Percentiles rank a stretch among this genome's conserved stretches.
Conservation (phyloP, 2,888 invertebrate genomes). For the Pristionchus japonicus region DNA sequence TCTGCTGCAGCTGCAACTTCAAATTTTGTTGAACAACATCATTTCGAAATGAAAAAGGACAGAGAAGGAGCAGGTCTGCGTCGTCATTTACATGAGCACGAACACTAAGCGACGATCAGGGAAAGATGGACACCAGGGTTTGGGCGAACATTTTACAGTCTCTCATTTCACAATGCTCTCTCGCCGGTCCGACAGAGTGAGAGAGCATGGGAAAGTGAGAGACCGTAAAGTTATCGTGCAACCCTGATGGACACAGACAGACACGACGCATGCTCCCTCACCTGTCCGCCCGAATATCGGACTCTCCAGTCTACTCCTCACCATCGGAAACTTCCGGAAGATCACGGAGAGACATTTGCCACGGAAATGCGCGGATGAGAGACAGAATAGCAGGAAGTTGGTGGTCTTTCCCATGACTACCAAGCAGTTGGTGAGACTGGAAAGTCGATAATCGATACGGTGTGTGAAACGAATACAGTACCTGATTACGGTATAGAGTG, state of each 20-base stretch:
- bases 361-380: conserved; percentile 72
- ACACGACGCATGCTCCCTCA: neutral
- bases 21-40: neutral
- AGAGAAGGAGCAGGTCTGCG: neutral
- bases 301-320: conserved; percentile 46
- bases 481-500: conserved; percentile 59
- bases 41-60: neutral
- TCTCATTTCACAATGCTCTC: no score
- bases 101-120: neutral
- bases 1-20: conserved; percentile 58
- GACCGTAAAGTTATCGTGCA: no score
- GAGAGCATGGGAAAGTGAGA: no score
- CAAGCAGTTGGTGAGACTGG: conserved; percentile 69
- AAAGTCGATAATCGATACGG: neutral
- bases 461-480: neutral
- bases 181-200: no score
- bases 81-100: neutral
- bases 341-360: conserved; percentile 67
- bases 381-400: conserved; percentile 73
- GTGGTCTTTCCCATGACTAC: conserved; percentile 73
- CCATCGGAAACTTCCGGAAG: conserved; percentile 68
- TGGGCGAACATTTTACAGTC: neutral
- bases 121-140: neutral
- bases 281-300: neutral
- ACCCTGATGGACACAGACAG: no score